These are phyloP conservation scores for Hipposideros armiger DNA, from an alignment of 2,113 vertebrate genomes.

Conservation along the genomic window DNA sequence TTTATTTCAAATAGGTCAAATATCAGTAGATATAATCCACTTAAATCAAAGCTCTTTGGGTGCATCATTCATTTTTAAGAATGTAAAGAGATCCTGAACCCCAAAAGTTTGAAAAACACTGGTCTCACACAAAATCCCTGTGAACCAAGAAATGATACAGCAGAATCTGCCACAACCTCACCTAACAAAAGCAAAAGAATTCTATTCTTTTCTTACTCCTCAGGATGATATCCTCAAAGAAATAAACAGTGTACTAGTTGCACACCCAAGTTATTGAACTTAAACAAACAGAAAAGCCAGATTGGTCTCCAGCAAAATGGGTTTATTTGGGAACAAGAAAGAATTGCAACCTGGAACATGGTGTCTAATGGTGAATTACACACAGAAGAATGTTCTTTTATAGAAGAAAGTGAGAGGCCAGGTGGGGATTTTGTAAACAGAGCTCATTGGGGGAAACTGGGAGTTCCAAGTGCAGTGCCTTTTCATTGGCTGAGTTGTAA, in stretches of 20 bases:
- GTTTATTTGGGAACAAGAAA: background rate
- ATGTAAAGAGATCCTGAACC: background rate
- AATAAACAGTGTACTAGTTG: background rate
- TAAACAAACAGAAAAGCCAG: background rate
- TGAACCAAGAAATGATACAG: background rate
- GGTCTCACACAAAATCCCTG: background rate
- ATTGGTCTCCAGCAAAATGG: background rate
- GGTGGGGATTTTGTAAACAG: background rate
- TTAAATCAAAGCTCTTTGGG: background rate
- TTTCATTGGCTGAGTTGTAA: background rate
- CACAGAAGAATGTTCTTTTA: background rate
- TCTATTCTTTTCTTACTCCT: background rate
- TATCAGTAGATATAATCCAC: background rate
- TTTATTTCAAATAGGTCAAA: background rate
- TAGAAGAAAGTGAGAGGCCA: background rate
- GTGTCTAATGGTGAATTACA: background rate
- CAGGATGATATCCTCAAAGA: background rate
- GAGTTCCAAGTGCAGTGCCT: background rate
- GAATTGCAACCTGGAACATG: background rate
- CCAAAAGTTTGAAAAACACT: background rate
- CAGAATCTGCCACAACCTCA: background rate
- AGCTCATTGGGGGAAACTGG: background rate
- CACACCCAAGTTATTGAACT: background rate
- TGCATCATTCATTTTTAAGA: background rate
- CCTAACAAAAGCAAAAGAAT: background rate